phyloP scores from a whole-genome alignment of 1,140 invertebrate genomes.

The Eubasilissa regina region DNA sequence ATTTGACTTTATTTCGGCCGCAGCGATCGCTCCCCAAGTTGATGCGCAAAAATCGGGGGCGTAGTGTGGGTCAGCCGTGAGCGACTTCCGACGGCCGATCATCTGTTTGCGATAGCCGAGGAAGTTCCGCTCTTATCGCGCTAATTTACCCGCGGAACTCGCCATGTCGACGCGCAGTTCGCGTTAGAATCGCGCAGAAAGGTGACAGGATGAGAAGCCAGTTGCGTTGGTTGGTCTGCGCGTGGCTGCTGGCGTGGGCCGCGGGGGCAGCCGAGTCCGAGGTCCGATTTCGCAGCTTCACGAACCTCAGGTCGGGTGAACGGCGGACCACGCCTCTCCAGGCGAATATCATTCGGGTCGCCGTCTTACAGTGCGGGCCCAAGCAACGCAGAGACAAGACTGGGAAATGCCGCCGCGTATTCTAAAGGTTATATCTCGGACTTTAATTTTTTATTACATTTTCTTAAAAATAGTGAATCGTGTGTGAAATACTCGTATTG shows the following conservation, averaged over 20 bases:
- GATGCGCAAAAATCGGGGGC: too few species aligned
- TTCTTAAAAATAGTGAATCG: too few species aligned
- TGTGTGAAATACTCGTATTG: too few species aligned
- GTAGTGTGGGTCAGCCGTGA: too few species aligned
- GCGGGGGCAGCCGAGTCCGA: not conserved
- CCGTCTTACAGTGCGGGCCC: not conserved
- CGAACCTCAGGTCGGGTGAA: not conserved
- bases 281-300: not conserved
- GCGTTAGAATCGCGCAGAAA: not conserved
- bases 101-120: too few species aligned
- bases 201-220: not conserved
- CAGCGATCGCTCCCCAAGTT: too few species aligned
- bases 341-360: constrained; percentile 40
- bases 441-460: too few species aligned
- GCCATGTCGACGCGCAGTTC: too few species aligned
- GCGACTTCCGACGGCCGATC: too few species aligned
- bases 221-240: constrained; percentile 1
- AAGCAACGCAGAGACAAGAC: not conserved
- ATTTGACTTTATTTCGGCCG: too few species aligned
- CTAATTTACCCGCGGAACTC: too few species aligned
- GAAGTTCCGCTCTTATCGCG: too few species aligned
- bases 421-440: constrained; percentile 15
- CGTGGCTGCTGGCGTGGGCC: constrained; percentile 16
- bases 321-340: constrained; percentile 13
- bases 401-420: constrained; percentile 41